Evolutionary conservation across 2,888 invertebrate species (phyloP).

Genomic region (Xylota segnis): DNA sequence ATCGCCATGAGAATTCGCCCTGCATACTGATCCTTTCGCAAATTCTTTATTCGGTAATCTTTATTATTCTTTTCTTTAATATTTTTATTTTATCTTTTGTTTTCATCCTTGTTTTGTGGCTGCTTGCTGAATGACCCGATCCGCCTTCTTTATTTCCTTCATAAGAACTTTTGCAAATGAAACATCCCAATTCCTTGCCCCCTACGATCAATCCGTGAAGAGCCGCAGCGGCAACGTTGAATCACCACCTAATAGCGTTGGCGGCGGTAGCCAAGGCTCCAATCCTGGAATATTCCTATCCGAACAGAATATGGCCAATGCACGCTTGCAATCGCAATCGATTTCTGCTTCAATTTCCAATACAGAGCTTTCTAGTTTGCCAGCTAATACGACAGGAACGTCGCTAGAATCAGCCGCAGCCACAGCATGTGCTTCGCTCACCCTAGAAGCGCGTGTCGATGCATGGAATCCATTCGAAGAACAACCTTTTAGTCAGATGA

Average conservation of each 20-base stretch:
- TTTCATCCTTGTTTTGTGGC: slow-evolving; percentile 51
- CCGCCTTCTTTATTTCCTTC: slow-evolving; percentile 37
- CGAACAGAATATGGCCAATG: slow-evolving; percentile 79
- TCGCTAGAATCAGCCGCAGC: slow-evolving; percentile 78
- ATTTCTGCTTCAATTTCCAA: slow-evolving; percentile 81
- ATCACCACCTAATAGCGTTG: slow-evolving; percentile 74
- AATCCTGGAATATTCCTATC: slow-evolving; percentile 82
- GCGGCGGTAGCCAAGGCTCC: slow-evolving; percentile 78
- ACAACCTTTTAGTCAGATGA: slow-evolving; percentile 89
- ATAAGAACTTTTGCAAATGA: slow-evolving; percentile 90
- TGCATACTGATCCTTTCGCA: slow-evolving; percentile 62
- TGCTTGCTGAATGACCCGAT: slow-evolving; percentile 60
- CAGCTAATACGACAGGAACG: slow-evolving; percentile 65
- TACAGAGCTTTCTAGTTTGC: slow-evolving; percentile 74
- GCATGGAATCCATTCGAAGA: slow-evolving; percentile 95
- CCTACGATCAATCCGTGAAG: slow-evolving; percentile 89
- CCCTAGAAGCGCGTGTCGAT: slow-evolving; percentile 85
- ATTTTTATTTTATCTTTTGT: slow-evolving; percentile 73
- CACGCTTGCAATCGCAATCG: slow-evolving; percentile 77
- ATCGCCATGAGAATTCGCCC: slow-evolving; percentile 47
- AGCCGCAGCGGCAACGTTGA: slow-evolving; percentile 82
- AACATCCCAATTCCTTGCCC: slow-evolving; percentile 90
- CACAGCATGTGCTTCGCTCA: slow-evolving; percentile 67
- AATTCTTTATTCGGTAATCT: slow-evolving; percentile 43
- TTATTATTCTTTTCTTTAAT: slow-evolving; percentile 65